phyloP scores from a whole-genome alignment of 2,888 invertebrate species.

The Polydrusus tereticollis region DNA sequence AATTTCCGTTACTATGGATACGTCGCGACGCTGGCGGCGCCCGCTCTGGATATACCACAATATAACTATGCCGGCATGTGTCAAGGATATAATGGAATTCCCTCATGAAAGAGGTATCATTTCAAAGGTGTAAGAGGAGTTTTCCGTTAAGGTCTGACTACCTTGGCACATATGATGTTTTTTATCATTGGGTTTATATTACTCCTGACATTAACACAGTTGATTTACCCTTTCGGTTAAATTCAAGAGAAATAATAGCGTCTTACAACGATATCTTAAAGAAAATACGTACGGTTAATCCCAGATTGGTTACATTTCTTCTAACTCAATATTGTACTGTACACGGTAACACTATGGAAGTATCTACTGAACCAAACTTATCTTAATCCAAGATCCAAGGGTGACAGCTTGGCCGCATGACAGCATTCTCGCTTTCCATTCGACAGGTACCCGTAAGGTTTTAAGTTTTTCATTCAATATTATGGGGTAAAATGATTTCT shows the following conservation, averaged over 20 bases:
- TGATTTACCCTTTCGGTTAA: background rate
- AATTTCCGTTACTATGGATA: conserved; percentile 60
- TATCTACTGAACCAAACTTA: no score
- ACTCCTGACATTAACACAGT: background rate
- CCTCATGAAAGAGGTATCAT: conserved; percentile 12
- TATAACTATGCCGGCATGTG: conserved; percentile 22
- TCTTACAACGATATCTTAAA: background rate
- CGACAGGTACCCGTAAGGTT: no score
- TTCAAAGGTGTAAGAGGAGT: conserved; percentile 16
- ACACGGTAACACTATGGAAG: no score
- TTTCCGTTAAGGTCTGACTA: conserved; percentile 17
- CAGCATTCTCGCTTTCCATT: no score
- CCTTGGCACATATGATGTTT: conserved; percentile 15
- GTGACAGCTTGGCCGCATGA: no score
- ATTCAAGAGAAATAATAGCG: background rate
- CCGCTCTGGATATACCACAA: conserved; percentile 31
- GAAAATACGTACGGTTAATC: no score
- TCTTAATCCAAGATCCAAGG: no score
- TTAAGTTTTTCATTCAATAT: no score
- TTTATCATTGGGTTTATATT: background rate
- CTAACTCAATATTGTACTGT: no score
- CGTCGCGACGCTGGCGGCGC: conserved; percentile 53
- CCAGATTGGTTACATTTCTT: no score
- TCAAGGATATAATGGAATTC: conserved; percentile 28
- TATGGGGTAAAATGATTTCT: no score